These are phyloP conservation scores for Xenopus petersii DNA, from an alignment of 2,797 vertebrate genomes.

Conservation along the genomic window DNA sequence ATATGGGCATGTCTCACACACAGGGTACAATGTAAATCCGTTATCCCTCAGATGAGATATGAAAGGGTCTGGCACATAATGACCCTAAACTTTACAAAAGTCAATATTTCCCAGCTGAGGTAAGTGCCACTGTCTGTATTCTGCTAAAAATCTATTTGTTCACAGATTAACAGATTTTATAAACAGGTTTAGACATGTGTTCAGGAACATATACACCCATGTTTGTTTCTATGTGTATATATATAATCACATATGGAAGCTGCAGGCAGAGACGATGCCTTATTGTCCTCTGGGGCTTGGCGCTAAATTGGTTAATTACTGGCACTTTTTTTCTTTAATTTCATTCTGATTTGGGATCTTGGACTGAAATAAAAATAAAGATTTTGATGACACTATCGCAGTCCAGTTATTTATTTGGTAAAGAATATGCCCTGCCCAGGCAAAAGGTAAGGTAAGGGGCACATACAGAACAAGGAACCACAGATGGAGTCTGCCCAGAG, in stretches of 20 bases:
- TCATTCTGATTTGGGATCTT: conserved; percentile 45
- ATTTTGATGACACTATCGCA: conserved; percentile 32
- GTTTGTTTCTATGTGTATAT: conserved; percentile 10
- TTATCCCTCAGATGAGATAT: conserved; percentile 3
- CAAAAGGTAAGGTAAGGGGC: no score
- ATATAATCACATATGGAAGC: not conserved
- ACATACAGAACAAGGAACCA: no score
- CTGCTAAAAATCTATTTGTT: no score
- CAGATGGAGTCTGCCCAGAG: no score
- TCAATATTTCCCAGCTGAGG: no score
- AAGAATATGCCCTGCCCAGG: not conserved
- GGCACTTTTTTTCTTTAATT: conserved; percentile 43
- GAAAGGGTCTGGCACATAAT: not conserved
- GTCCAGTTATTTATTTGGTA: not conserved
- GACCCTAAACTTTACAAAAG: no score
- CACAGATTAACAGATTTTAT: no score
- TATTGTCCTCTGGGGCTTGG: conserved; percentile 34
- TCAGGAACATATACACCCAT: conserved; percentile 19
- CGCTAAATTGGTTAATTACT: conserved; percentile 35
- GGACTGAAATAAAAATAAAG: conserved; percentile 46
- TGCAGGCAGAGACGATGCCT: conserved; percentile 35
- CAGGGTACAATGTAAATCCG: no score
- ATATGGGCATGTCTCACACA: no score
- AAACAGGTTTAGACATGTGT: conserved; percentile 15
- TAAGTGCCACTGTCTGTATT: no score